Evolutionary conservation across 2,888 invertebrate genomes (phyloP).

Genomic region (Drosophila robusta): DNA sequence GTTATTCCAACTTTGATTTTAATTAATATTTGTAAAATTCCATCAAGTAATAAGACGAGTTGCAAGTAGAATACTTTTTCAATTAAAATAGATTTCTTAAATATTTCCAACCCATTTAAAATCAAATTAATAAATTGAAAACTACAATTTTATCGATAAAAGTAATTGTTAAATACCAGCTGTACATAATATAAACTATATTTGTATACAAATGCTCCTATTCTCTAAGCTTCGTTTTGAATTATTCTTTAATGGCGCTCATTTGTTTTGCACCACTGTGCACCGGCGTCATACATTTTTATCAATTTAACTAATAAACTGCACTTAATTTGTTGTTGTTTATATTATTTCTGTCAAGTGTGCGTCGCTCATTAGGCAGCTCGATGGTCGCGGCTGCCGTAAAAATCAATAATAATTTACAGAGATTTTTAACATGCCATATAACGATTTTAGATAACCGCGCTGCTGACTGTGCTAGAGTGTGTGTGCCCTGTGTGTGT

Average conservation of each 20-base stretch:
- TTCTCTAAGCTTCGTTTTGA: too few species aligned
- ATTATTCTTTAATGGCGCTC: background rate
- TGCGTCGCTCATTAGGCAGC: constrained; percentile 51
- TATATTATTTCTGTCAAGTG: constrained; percentile 22
- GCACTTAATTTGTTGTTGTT: constrained; percentile 32
- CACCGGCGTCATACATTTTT: constrained; percentile 38
- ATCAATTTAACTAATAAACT: constrained; percentile 68
- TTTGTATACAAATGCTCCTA: too few species aligned
- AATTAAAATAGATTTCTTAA: too few species aligned
- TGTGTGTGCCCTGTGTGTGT: constrained; percentile 16
- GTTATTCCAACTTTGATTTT: too few species aligned
- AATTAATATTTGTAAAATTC: too few species aligned
- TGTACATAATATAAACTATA: too few species aligned
- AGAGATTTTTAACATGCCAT: constrained; percentile 66
- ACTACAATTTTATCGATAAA: too few species aligned
- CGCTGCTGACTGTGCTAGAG: constrained; percentile 1
- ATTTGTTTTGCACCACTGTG: background rate
- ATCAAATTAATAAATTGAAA: too few species aligned
- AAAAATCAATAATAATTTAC: constrained; percentile 73
- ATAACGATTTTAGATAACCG: constrained; percentile 65
- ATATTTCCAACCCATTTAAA: too few species aligned
- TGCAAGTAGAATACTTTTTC: too few species aligned
- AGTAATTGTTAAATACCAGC: too few species aligned
- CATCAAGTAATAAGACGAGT: too few species aligned
- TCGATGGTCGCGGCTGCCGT: constrained; percentile 30